Base-by-base conservation (phyloP, 2,888 invertebrate genomes). In the Philereme transversata region DNA sequence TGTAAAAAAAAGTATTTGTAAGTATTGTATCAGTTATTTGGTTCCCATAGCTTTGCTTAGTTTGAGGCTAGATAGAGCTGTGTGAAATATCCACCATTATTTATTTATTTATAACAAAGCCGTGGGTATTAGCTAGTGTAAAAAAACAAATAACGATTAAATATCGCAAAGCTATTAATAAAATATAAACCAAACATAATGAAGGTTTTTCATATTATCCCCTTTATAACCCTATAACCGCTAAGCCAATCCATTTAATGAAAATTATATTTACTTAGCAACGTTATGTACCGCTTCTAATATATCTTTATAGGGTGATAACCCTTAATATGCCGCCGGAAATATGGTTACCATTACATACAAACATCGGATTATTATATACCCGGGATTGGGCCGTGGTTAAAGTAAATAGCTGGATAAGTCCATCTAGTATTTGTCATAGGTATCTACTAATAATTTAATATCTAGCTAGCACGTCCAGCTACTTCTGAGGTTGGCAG, bases 291-390 rank as follows among this genome's bases (percentile, higher is more conserved):
- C 69, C 72, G 75, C 74, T 78, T 76, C 73, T 77, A 71, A 75
- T 77, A 87, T 83, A 83, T 88, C 83, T 88, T 89, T 89, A 89
- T 81, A 82, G 69, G 74, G 75, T 77, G 82, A 83, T 88, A 85
- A 86, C 79, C 83, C 81, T 81, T 87, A 84, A 86, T 86, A 85
- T 83, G 78, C 76, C 49, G 58, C 76, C 73, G 81, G 84, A 86
- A 82, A 82, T 87, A 84, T 87, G 83, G 86, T 87, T 86, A 87
- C 83, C 81, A 81, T 82, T 80, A 78, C 75, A 76, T 71, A 83
- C 83, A 84, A 83, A 85, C 85, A 82, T 76, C 71, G 69, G 73
- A 75, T 78, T 81, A 83, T 83, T 82, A 83, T 82, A 83, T 62
- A 44, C 45, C 44, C 57, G 43, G 46, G 40, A 53, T 64, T 54